phyloP scores from a whole-genome alignment of 2,113 vertebrate species.

The Apeltes quadracus region DNA sequence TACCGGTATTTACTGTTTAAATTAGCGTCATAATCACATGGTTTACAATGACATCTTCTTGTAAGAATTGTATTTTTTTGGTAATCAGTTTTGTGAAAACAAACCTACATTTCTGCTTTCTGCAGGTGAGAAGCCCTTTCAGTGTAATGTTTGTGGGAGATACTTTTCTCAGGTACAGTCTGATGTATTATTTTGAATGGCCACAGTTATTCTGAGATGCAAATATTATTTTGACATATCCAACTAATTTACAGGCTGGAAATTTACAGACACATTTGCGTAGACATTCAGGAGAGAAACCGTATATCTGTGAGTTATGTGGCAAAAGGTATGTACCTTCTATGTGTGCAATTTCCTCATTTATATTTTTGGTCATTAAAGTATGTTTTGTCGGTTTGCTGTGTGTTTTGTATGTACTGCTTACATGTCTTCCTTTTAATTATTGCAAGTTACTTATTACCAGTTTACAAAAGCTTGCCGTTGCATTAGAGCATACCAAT shows the following conservation, averaged over 20 bases:
- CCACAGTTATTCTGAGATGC: background rate
- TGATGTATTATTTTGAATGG: background rate
- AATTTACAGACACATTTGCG: slow-evolving; percentile 96
- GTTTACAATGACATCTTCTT: background rate
- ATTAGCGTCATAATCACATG: background rate
- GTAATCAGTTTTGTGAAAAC: background rate
- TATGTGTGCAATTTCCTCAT: background rate
- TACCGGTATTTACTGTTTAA: slow-evolving; percentile 82
- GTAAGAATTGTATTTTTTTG: no score
- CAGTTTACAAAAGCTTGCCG: background rate
- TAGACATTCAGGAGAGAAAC: slow-evolving; percentile 95
- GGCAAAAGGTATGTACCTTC: slow-evolving; percentile 88
- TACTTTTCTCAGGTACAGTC: slow-evolving; percentile 95
- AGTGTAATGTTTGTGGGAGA: slow-evolving; percentile 96
- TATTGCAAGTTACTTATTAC: background rate
- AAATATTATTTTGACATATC: background rate
- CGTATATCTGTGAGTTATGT: slow-evolving; percentile 97
- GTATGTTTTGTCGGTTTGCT: background rate
- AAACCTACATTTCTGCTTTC: slow-evolving; percentile 56
- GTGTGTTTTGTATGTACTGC: background rate
- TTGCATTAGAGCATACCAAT: background rate
- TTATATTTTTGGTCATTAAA: background rate
- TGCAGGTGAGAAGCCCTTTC: slow-evolving; percentile 98
- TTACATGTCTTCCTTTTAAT: background rate
- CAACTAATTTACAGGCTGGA: slow-evolving; percentile 83